phyloP scores from a whole-genome alignment of 2,797 vertebrate species.

The Sus cebifrons region DNA sequence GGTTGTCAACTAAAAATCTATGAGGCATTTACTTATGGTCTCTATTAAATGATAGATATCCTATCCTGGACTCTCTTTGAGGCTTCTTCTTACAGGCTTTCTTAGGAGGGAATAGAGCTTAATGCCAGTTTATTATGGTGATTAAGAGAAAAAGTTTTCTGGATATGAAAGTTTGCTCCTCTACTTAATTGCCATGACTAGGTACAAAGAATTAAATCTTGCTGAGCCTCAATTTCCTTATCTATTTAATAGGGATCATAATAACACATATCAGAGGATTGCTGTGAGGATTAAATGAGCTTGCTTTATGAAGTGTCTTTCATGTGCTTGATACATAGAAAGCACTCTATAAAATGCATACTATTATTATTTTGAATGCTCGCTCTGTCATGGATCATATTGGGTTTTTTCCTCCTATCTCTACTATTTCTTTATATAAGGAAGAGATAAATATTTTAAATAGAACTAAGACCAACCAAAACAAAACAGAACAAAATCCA shows the following conservation, averaged over 20 bases:
- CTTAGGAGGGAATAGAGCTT: background rate
- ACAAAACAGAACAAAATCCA: background rate
- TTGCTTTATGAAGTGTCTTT: background rate
- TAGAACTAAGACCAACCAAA: background rate
- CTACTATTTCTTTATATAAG: slow-evolving; percentile 34
- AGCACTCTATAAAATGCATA: background rate
- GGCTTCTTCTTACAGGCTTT: background rate
- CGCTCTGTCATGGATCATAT: background rate
- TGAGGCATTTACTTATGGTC: background rate
- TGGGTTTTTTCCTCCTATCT: background rate
- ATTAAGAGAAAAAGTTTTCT: background rate
- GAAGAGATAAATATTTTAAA: background rate
- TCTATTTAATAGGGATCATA: background rate
- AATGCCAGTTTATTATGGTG: background rate
- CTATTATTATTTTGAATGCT: slow-evolving; percentile 49
- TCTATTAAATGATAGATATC: background rate
- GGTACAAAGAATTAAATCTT: background rate
- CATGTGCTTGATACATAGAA: background rate
- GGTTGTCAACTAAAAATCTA: background rate
- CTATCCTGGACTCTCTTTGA: background rate
- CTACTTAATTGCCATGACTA: background rate
- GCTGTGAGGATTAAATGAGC: background rate
- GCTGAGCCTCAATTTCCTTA: background rate
- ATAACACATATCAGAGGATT: background rate
- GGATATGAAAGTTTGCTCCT: background rate